Evolutionary conservation across 2,888 invertebrate genomes (phyloP), one percentile per base, ranked within the genome.

Genomic region (Amblyjoppa fuscipennis): DNA sequence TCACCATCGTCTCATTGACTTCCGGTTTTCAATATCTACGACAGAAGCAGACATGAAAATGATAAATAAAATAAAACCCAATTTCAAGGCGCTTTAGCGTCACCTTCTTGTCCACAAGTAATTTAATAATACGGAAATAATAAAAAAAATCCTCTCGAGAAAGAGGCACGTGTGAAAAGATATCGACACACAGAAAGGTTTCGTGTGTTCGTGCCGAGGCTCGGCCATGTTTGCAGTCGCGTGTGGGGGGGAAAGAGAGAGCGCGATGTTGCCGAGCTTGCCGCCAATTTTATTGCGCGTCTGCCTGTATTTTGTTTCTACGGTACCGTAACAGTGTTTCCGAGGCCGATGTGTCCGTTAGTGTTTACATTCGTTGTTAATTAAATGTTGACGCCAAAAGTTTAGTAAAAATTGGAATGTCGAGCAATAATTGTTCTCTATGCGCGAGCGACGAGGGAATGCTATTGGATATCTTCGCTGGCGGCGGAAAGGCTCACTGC

Each of bases 391-490:
- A 28, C 59, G 25, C 3, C 25, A 13, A 59, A 9, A 11, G 31
- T 56, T 49, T 59, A 59, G 53, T 68, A 16, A 11, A 68, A 41
- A 41, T 6, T 73, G 89, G 31, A 80, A 92, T 94, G 94, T 71
- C 92, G 68, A 83, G 73, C 6, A 87, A 90, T 79, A 88, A 88
- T 83, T 94, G 94, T 88, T 91, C 92, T 69, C 83, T 94, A 25
- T 94, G 94, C 83, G 93, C 93, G 2, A 93, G 91, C 82, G 91
- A 94, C 81, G 93, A 93, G 85, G 93, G 94, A 51, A 87, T 93
- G 53, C 91, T 94, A 70, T 83, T 94, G 79, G 92, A 94, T 70
- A 86, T 93, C 76, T 90, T 91, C 2, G 68, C 88, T 3, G 89
- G 91, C 38, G 92, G 91, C n/a, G 83, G 87, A 41, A 84, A 87